A percentile compares a stretch with the other conserved stretches of the same genome.
phyloP scores from a whole-genome alignment of 2,888 invertebrate species.

The Pomacea canaliculata region DNA sequence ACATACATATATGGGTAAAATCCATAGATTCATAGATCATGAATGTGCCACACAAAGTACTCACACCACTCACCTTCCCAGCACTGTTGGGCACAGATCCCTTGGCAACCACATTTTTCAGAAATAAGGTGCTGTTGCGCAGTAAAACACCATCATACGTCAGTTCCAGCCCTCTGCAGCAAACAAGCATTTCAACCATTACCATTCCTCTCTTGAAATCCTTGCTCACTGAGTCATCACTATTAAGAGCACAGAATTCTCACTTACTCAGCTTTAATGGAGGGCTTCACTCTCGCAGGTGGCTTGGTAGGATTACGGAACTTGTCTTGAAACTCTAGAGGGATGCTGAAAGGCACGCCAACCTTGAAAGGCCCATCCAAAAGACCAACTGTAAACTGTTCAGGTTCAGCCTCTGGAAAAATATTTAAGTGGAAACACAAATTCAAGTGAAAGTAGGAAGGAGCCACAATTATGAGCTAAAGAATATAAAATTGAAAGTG shows the following conservation, averaged over 20 bases:
- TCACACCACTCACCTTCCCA: constrained; percentile 54
- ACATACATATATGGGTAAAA: no score
- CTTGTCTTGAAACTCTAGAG: constrained; percentile 67
- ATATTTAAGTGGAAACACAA: not conserved
- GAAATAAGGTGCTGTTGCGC: constrained; percentile 57
- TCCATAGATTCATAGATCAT: no score
- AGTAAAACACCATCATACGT: constrained; percentile 48
- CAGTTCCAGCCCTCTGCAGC: constrained; percentile 63
- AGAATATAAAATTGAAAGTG: not conserved
- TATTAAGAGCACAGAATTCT: no score
- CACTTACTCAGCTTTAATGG: constrained; percentile 61
- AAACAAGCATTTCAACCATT: not conserved
- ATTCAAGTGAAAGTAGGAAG: not conserved
- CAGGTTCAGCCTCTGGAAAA: constrained; percentile 64
- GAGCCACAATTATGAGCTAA: no score
- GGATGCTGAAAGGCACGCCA: constrained; percentile 66
- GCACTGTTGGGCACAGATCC: constrained; percentile 53
- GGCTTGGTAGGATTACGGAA: constrained; percentile 65
- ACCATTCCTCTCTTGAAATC: no score
- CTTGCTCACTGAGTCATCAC: no score
- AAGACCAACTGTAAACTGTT: constrained; percentile 65
- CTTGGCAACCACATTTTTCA: constrained; percentile 63
- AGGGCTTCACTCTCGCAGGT: constrained; percentile 51
- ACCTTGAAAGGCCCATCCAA: constrained; percentile 68
- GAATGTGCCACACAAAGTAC: no score